These are phyloP conservation scores for Eilema caniola DNA, from an alignment of 2,888 invertebrate species.

Conservation along the genomic window DNA sequence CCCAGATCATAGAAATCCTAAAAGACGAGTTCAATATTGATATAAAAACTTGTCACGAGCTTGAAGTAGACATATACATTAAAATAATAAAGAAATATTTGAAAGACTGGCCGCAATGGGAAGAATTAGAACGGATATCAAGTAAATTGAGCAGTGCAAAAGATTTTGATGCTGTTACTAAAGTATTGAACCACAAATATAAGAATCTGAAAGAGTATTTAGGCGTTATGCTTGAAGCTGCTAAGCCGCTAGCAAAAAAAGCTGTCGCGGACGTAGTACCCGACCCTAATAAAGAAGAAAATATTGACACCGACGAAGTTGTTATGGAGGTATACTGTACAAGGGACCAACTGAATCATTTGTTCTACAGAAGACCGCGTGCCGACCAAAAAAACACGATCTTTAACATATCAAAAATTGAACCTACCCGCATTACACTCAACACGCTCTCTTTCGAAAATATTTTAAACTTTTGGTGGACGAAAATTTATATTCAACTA, in stretches of 20 bases:
- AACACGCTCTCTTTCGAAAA: conserved; percentile 21
- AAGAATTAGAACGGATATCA: conserved; percentile 63
- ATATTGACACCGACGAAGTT: conserved; percentile 43
- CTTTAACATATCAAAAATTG: conserved; percentile 55
- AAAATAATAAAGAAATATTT: conserved; percentile 73
- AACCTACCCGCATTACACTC: conserved; percentile 46
- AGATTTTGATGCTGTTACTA: conserved; percentile 46
- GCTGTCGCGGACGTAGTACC: conserved; percentile 44
- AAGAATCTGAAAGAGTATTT: conserved; percentile 65
- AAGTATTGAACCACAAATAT: conserved; percentile 64
- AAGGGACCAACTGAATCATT: conserved; percentile 59
- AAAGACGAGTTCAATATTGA: conserved; percentile 68
- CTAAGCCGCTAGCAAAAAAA: conserved; percentile 54
- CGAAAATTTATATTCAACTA: conserved; percentile 31
- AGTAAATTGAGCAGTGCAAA: conserved; percentile 57
- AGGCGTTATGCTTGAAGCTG: conserved; percentile 55
- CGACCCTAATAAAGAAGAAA: conserved; percentile 24
- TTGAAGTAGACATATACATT: conserved; percentile 73
- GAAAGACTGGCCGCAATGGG: conserved; percentile 79
- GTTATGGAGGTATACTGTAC: conserved; percentile 63
- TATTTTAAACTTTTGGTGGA: conserved; percentile 31
- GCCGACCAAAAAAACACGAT: conserved; percentile 54
- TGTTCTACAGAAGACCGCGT: conserved; percentile 61
- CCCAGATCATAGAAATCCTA: conserved; percentile 70
- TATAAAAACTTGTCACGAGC: conserved; percentile 54